Evolutionary conservation across 92 coral and sea anemone genomes (phyloP).

Genomic region (Nematostella vectensis): DNA sequence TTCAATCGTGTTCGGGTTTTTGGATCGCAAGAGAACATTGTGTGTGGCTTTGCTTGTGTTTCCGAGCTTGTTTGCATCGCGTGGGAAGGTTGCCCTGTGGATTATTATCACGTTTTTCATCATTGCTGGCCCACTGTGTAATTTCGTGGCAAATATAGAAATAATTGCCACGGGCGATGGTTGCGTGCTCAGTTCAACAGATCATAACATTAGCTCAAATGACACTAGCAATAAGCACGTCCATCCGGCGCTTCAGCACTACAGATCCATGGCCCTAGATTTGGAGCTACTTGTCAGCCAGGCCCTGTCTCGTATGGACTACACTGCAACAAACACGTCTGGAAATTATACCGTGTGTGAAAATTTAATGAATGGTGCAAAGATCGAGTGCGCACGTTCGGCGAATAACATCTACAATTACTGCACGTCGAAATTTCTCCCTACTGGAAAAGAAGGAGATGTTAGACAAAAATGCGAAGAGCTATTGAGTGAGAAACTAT

Average conservation of each 20-base stretch:
- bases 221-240: neutral
- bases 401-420: constrained; percentile 17
- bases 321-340: constrained; percentile 5
- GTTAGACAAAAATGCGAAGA: constrained; percentile 23
- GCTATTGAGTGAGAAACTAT: constrained; percentile 13
- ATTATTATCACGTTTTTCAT: constrained; percentile 63
- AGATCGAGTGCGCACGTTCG: constrained; percentile 28
- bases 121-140: constrained; percentile 88
- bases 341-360: constrained; percentile 34
- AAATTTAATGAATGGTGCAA: constrained; percentile 13
- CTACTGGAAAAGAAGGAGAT: constrained; percentile 9
- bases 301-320: constrained; percentile 24
- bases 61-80: constrained; percentile 78
- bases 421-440: constrained; percentile 10
- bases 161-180: constrained; percentile 41
- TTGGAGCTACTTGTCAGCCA: constrained; percentile 27
- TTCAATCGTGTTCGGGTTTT: constrained; percentile 67
- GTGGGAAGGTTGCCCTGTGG: constrained; percentile 82
- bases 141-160: constrained; percentile 65
- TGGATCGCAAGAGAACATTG: constrained; percentile 60
- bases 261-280: constrained; percentile 36
- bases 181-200: constrained; percentile 24
- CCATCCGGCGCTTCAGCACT: constrained; percentile 24
- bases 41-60: constrained; percentile 69
- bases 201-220: constrained; percentile 6